A percentile compares a stretch with the other conserved stretches of the same genome.
Conservation (phyloP, 2,113 vertebrate species). For the Misgurnus anguillicaudatus region DNA sequence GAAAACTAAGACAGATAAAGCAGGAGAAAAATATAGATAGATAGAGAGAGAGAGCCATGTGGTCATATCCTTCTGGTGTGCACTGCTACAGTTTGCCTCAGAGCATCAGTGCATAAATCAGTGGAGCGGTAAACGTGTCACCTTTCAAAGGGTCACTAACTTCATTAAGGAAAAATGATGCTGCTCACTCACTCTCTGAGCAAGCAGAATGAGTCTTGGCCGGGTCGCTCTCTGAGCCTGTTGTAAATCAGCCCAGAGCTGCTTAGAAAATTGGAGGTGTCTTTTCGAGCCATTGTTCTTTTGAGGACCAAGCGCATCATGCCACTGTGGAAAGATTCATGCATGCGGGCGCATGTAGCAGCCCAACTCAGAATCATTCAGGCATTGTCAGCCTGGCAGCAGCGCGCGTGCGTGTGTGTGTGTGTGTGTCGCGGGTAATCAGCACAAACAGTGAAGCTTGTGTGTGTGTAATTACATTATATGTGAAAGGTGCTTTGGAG, state of each 20-base stretch:
- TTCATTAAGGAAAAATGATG: slow-evolving; percentile 80
- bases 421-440: slow-evolving; percentile 17
- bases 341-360: slow-evolving; percentile 32
- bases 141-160: slow-evolving; percentile 81
- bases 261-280: slow-evolving; percentile 59
- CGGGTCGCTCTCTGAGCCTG: slow-evolving; percentile 52
- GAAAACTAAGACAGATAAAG: too few species aligned
- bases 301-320: slow-evolving; percentile 59
- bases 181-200: slow-evolving; percentile 70
- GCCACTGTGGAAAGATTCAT: slow-evolving; percentile 59
- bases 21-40: neutral
- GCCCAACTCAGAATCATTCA: neutral
- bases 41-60: slow-evolving; percentile 29
- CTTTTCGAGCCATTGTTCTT: slow-evolving; percentile 62
- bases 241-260: slow-evolving; percentile 65
- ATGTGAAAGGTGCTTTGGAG: slow-evolving; percentile 69
- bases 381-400: slow-evolving; percentile 18
- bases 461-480: slow-evolving; percentile 74
- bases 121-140: slow-evolving; percentile 78
- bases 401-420: neutral
- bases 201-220: slow-evolving; percentile 63
- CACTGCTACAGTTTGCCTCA: slow-evolving; percentile 60
- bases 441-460: slow-evolving; percentile 31
- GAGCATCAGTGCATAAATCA: slow-evolving; percentile 78
- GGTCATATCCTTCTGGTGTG: slow-evolving; percentile 42